Evolutionary conservation across 1,140 invertebrate species (phyloP).

Genomic region (Sogatella furcifera): DNA sequence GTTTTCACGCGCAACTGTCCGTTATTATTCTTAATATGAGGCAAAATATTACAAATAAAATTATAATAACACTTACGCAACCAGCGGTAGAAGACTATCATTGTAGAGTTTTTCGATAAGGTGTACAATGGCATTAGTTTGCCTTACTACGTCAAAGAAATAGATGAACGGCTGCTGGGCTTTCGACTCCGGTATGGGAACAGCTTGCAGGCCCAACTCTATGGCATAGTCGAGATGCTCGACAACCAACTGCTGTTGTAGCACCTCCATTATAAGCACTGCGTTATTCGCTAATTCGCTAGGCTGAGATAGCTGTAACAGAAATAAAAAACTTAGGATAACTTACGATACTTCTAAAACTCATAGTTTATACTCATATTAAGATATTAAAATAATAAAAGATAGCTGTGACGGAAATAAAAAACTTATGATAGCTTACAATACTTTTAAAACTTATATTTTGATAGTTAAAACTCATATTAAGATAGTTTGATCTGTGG

Average conservation of each 20-base stretch:
- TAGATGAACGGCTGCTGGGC: slow-evolving; percentile 68
- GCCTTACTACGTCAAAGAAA: slow-evolving; percentile 89
- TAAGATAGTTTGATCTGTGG: too few species aligned
- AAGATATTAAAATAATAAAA: too few species aligned
- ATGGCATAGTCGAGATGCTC: slow-evolving; percentile 96
- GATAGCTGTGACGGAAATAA: slow-evolving; percentile 57
- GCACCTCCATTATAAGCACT: slow-evolving; percentile 72
- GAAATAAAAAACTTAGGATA: too few species aligned
- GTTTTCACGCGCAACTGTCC: too few species aligned
- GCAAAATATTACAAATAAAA: too few species aligned
- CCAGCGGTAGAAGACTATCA: slow-evolving; percentile 78
- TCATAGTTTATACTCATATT: too few species aligned
- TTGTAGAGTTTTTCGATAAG: slow-evolving; percentile 90
- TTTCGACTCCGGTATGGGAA: slow-evolving; percentile 82
- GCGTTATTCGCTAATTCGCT: slow-evolving; percentile 72
- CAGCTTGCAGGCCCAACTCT: slow-evolving; percentile 81
- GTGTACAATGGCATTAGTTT: slow-evolving; percentile 93
- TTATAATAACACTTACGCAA: slow-evolving; percentile 52
- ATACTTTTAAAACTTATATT: too few species aligned
- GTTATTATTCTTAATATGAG: too few species aligned
- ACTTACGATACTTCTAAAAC: too few species aligned
- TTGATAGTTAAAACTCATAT: too few species aligned
- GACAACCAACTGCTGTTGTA: slow-evolving; percentile 75
- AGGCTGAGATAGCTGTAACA: slow-evolving; percentile 61
- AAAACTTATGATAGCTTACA: slow-evolving; percentile 1